Percentiles rank a stretch among this genome's conserved stretches.
These are phyloP conservation scores for Leguminivora glycinivorella DNA, from an alignment of 1,140 invertebrate genomes.

Conservation along the genomic window DNA sequence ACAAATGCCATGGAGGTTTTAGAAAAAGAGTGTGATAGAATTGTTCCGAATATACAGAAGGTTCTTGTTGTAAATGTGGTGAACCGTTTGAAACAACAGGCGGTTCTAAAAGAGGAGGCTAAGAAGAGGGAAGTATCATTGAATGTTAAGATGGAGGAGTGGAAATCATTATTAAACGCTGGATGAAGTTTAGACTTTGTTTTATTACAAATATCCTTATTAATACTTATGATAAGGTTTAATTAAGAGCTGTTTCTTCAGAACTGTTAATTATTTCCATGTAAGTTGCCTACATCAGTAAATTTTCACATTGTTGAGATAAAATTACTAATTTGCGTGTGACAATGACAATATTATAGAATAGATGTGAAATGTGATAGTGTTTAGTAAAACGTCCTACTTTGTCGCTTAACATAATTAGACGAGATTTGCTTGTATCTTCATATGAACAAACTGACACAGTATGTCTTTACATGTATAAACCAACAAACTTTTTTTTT, in stretches of 20 bases:
- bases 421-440: no score
- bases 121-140: slow-evolving; percentile 56
- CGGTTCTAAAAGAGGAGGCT: slow-evolving; percentile 53
- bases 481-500: no score
- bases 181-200: slow-evolving; percentile 50
- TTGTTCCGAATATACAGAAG: slow-evolving; percentile 82
- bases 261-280: background rate
- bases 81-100: slow-evolving; percentile 72
- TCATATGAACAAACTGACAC: no score
- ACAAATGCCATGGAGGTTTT: slow-evolving; percentile 79
- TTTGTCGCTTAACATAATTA: no score
- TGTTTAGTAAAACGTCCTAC: no score
- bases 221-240: background rate
- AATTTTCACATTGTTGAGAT: no score
- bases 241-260: background rate
- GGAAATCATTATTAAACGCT: slow-evolving; percentile 65
- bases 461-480: no score
- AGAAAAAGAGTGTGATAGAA: slow-evolving; percentile 79
- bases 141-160: slow-evolving; percentile 59
- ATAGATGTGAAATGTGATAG: no score
- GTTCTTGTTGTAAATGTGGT: slow-evolving; percentile 81
- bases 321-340: no score
- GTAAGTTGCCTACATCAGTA: no score
- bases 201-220: slow-evolving; percentile 38
- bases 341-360: no score